A percentile compares a stretch with the other conserved stretches of the same genome.
These are phyloP conservation scores for Drosophila helvetica DNA, from an alignment of 2,888 invertebrate genomes.

Conservation along the genomic window DNA sequence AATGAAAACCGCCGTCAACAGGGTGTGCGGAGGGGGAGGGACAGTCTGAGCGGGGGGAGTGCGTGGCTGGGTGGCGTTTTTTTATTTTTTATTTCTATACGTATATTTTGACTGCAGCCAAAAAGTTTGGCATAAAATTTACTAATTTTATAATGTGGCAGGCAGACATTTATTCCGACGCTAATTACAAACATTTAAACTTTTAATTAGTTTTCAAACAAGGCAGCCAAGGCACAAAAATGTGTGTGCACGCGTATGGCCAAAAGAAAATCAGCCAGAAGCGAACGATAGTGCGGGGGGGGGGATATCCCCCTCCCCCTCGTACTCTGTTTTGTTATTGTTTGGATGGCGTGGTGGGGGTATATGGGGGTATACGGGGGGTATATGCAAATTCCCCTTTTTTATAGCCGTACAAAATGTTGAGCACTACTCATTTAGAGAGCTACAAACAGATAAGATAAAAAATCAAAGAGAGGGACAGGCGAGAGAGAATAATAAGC, in stretches of 20 bases:
- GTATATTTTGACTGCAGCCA: conserved; percentile 42
- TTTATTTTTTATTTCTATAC: conserved; percentile 22
- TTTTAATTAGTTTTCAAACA: conserved; percentile 76
- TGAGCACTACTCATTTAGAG: conserved; percentile 46
- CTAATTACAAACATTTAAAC: conserved; percentile 77
- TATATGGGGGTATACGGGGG: too few species aligned
- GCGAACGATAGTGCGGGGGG: too few species aligned
- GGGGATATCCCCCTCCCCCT: too few species aligned
- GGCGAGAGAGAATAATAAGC: conserved; percentile 47
- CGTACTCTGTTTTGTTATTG: too few species aligned
- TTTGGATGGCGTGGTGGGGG: too few species aligned
- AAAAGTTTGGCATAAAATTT: conserved; percentile 62
- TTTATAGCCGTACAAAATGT: conserved; percentile 34
- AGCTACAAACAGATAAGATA: conserved; percentile 52
- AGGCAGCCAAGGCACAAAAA: conserved; percentile 2
- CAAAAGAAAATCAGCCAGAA: too few species aligned
- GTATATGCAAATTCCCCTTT: conserved; percentile 58
- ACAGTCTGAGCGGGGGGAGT: conserved; percentile 1
- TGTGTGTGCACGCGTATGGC: too few species aligned
- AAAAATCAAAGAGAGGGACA: conserved; percentile 50
- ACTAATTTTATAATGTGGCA: conserved; percentile 72
- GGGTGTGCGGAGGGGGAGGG: neutral
- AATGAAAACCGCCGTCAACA: conserved; percentile 24
- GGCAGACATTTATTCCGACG: conserved; percentile 74
- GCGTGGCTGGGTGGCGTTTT: conserved; percentile 10